phyloP scores from a whole-genome alignment of 2,888 invertebrate species.

The Bellardia bayeri region DNA sequence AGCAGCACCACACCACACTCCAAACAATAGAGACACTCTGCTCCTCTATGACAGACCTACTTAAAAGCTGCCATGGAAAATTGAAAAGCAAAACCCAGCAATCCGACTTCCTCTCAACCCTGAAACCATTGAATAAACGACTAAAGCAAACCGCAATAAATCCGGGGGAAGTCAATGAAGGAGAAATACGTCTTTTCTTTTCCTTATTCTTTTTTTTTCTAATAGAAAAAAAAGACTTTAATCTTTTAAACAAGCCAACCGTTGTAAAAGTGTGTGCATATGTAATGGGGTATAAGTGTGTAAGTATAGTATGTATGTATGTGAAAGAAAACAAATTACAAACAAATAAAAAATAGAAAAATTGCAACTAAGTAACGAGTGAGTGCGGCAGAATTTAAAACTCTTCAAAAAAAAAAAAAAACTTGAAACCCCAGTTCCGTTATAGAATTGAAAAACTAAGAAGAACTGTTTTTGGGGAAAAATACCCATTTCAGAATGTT shows the following conservation, averaged over 20 bases:
- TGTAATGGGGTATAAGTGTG: not conserved
- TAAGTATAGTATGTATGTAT: not conserved
- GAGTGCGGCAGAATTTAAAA: slow-evolving; percentile 6
- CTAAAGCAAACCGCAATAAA: not conserved
- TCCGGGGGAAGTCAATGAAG: not conserved
- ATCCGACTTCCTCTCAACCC: not conserved
- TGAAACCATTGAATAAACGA: not conserved
- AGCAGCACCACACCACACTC: not conserved
- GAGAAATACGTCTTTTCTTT: slow-evolving; percentile 4
- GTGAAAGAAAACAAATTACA: slow-evolving; percentile 10
- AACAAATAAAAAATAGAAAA: slow-evolving; percentile 27
- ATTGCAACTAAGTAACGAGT: slow-evolving; percentile 10
- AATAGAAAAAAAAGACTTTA: slow-evolving; percentile 1
- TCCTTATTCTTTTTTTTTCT: not conserved
- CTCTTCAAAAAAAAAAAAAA: slow-evolving; percentile 2
- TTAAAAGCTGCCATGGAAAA: slow-evolving; percentile 1
- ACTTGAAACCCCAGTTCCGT: slow-evolving; percentile 14
- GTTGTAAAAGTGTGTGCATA: slow-evolving; percentile 8
- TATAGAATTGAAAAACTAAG: not conserved
- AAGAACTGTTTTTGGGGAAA: not conserved
- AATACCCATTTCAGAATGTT: too few species aligned
- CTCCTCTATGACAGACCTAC: not conserved
- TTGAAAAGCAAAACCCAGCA: not conserved
- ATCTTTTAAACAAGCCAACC: slow-evolving; percentile 1
- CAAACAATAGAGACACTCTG: slow-evolving; percentile 10